phyloP scores from a whole-genome alignment of 2,113 vertebrate species.

The Dissostichus mawsoni region DNA sequence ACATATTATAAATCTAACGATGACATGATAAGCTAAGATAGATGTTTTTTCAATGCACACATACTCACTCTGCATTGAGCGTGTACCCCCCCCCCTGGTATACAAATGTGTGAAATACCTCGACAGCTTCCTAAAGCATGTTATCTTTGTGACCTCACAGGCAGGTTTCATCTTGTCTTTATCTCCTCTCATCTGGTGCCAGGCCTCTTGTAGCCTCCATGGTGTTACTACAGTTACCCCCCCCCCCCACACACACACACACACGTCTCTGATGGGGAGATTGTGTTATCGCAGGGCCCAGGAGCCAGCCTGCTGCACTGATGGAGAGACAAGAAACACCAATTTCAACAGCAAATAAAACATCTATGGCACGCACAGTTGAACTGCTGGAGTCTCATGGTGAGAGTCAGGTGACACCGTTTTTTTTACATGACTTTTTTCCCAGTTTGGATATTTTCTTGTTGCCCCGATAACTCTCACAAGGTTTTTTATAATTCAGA shows the following conservation, averaged over 20 bases:
- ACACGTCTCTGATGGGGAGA: conserved; percentile 58
- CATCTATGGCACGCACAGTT: conserved; percentile 34
- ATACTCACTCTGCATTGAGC: not conserved
- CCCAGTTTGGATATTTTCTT: too few species aligned
- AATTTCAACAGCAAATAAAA: not conserved
- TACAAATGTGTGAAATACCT: conserved; percentile 35
- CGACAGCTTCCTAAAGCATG: not conserved
- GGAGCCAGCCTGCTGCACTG: conserved; percentile 65
- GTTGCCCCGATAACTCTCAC: too few species aligned
- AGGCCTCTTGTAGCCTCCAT: conserved; percentile 42
- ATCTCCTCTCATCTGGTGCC: conserved; percentile 69
- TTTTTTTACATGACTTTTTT: too few species aligned
- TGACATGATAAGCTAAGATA: not conserved
- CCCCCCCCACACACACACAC: too few species aligned
- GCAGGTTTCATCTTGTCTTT: conserved; percentile 70
- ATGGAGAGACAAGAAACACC: conserved; percentile 63
- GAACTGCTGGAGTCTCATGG: too few species aligned
- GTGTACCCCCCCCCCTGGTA: not conserved
- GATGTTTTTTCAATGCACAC: not conserved
- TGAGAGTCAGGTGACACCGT: too few species aligned
- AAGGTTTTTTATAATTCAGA: too few species aligned
- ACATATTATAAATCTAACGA: not conserved
- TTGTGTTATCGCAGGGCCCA: conserved; percentile 75
- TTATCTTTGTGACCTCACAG: conserved; percentile 52
- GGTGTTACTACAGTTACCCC: conserved; percentile 36